These are phyloP conservation scores for Eulemur macaco DNA, from an alignment of 2,113 vertebrate species.

Conservation along the genomic window DNA sequence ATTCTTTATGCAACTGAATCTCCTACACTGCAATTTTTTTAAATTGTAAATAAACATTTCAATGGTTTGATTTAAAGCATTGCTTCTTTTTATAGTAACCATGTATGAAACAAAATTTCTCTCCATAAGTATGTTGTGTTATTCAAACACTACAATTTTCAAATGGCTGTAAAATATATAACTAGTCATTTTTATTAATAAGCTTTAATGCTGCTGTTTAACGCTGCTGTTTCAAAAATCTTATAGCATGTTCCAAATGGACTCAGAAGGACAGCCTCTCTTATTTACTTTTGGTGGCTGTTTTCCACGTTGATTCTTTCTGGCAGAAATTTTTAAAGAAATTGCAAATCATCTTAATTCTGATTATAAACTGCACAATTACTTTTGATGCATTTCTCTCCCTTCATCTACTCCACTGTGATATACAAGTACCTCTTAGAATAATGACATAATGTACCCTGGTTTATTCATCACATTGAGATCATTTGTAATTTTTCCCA, in stretches of 20 bases:
- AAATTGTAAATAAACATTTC: not conserved
- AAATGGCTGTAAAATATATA: not conserved
- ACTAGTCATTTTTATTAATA: not conserved
- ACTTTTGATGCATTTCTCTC: not conserved
- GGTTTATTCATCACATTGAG: not conserved
- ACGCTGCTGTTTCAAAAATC: not conserved
- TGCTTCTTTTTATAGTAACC: not conserved
- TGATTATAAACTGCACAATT: not conserved
- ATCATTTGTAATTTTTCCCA: not conserved
- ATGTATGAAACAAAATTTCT: not conserved
- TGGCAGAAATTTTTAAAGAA: not conserved
- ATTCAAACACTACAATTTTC: not conserved
- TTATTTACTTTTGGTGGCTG: not conserved
- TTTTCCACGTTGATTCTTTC: not conserved
- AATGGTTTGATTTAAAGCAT: not conserved
- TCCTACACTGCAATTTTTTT: slow-evolving; percentile 5
- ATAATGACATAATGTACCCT: not conserved
- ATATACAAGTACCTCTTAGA: not conserved
- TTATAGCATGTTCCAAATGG: not conserved
- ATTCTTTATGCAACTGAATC: not conserved
- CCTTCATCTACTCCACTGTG: not conserved
- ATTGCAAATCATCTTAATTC: not conserved
- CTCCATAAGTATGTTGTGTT: not conserved
- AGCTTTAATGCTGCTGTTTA: not conserved
- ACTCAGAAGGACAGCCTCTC: not conserved